A percentile compares a stretch with the other conserved stretches of the same genome.
These are phyloP conservation scores for Caenorhabditis sp. DNA, from an alignment of 2,888 invertebrate species.

Conservation along the genomic window DNA sequence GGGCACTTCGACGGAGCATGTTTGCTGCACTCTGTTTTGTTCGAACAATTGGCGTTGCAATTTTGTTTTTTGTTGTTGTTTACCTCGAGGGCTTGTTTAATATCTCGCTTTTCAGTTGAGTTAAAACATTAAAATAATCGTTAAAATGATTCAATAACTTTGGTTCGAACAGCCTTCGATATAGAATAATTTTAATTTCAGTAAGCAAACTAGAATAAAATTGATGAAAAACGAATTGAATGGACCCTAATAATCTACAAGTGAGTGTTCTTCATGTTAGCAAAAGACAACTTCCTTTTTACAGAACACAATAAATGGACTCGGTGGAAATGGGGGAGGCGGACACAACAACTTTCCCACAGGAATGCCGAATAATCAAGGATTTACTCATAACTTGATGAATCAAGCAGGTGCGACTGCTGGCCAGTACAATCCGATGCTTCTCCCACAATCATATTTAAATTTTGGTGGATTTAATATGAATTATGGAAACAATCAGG, in stretches of 20 bases:
- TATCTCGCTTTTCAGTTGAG: background rate
- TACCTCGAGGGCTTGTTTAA: constrained; percentile 2
- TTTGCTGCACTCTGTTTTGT: constrained; percentile 5
- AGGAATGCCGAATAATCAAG: constrained; percentile 13
- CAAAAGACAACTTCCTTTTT: background rate
- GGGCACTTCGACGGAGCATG: constrained; percentile 5
- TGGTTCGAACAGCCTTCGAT: too few species aligned
- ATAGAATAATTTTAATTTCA: too few species aligned
- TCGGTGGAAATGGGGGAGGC: constrained; percentile 5
- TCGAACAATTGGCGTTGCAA: background rate
- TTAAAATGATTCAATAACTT: too few species aligned
- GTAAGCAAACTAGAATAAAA: too few species aligned
- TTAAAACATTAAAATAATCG: too few species aligned
- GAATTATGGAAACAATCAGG: constrained; percentile 32
- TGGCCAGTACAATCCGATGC: constrained; percentile 27
- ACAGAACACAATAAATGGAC: constrained; percentile 26
- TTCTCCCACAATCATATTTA: constrained; percentile 28
- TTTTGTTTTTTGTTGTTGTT: constrained; percentile 8
- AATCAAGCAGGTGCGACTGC: constrained; percentile 2
- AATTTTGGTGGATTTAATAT: constrained; percentile 15
- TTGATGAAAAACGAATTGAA: background rate
- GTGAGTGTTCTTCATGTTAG: background rate
- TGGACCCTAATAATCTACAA: constrained; percentile 36
- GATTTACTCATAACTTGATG: constrained; percentile 27
- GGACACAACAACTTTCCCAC: constrained; percentile 13